Base-by-base conservation (phyloP, 1,140 invertebrate genomes). In the Aphelenchoides fujianensis region DNA sequence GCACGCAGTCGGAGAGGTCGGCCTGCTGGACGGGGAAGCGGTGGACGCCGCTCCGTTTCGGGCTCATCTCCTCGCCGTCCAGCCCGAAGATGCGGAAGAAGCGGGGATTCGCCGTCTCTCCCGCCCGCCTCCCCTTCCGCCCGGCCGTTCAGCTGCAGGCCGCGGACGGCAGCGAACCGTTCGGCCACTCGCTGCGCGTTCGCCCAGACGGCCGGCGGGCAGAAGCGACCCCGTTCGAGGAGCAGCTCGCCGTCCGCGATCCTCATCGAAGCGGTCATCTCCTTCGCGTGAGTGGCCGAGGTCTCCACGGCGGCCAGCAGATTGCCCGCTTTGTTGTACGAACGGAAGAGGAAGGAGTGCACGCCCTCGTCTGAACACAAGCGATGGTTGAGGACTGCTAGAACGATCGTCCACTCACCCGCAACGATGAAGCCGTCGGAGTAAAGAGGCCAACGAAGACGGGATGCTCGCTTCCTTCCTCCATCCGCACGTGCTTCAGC, bases 391-490 rank as follows among this genome's bases (percentile, higher is more conserved):
- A 12, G 30, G n/a, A 16, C 27, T 69, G 16, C n/a, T 1, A n/a
- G 59, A 9, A n/a, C n/a, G 41, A 63, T 12, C 48, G 68, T 70
- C 23, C 12, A 5, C 63, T 3, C 7, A 73, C 70, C 69, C 23
- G 67, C 63, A 55, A 76, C 48, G 28, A 75, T 32, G 54, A 76
- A 35, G 32, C 32, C 57, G 31, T 36, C 37, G 16, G 55, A 32
- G 64, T 28, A 32, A 77, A 74, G 3, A 77, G 16, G 52, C 52
- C 64, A 3, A 78, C 27, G 53, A 77, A 74, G 7, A 78, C 27
- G 3, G 75, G 76, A 32, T 28, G 27, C 53, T 77, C 77, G 12
- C 19, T 28, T 7, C 76, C 76, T 52, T 77, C 70, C 53, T 77
- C 75, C 3, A 77, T 69, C 30, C 77, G 41, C 19, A 77, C 34